phyloP scores from a whole-genome alignment of 2,797 vertebrate species.

The Enteromius argenteus region DNA sequence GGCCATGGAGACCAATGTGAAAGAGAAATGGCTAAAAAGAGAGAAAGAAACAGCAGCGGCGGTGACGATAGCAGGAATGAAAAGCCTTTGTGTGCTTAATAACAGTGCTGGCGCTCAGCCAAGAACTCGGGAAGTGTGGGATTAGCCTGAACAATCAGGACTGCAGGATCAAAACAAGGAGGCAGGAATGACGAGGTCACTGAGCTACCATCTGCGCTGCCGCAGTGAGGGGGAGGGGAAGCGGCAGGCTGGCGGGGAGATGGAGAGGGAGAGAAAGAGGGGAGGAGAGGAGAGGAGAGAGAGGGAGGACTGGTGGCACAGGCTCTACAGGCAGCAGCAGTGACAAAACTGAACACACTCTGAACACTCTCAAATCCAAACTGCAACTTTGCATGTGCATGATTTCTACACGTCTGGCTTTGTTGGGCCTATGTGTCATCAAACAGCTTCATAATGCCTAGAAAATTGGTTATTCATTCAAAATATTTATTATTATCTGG shows the following conservation, averaged over 20 bases:
- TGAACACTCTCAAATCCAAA: slow-evolving; percentile 12
- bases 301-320: slow-evolving; percentile 66
- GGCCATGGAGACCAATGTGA: slow-evolving; percentile 29
- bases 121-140: slow-evolving; percentile 86
- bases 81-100: slow-evolving; percentile 91
- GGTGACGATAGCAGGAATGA: slow-evolving; percentile 83
- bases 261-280: slow-evolving; percentile 66
- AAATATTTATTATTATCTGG: background rate
- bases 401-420: background rate
- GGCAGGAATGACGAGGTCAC: slow-evolving; percentile 91
- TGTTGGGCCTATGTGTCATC: background rate
- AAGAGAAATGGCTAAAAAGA: slow-evolving; percentile 30
- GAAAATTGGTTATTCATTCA: background rate
- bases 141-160: slow-evolving; percentile 92
- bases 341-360: slow-evolving; percentile 16
- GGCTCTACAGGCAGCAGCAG: slow-evolving; percentile 74
- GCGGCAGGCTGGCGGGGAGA: slow-evolving; percentile 59
- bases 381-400: background rate
- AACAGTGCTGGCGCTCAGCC: slow-evolving; percentile 85
- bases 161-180: slow-evolving; percentile 90
- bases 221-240: slow-evolving; percentile 88
- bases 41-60: slow-evolving; percentile 56
- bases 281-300: slow-evolving; percentile 57
- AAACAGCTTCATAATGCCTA: background rate
- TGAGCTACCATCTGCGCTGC: slow-evolving; percentile 95